These are phyloP conservation scores for Calycopis cecrops DNA, from an alignment of 1,140 invertebrate genomes.

Conservation along the genomic window DNA sequence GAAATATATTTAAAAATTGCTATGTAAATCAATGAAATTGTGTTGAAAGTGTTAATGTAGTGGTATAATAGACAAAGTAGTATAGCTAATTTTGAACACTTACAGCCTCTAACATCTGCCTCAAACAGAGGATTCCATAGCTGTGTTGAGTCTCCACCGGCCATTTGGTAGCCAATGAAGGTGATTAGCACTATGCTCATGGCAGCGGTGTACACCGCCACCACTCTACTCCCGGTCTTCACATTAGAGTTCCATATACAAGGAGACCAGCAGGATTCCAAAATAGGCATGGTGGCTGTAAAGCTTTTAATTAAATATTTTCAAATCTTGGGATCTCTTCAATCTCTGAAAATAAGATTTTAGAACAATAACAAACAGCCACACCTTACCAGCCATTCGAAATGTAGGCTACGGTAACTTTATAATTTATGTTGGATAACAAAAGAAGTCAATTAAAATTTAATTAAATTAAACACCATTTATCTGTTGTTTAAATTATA, in stretches of 20 bases:
- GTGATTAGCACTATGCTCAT: constrained; percentile 85
- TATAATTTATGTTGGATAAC: no score
- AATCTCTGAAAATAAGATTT: no score
- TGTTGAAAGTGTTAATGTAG: not conserved
- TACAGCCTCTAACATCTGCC: constrained; percentile 86
- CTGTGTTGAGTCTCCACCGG: constrained; percentile 89
- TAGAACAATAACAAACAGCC: no score
- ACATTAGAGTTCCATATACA: constrained; percentile 88
- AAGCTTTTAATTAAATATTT: no score
- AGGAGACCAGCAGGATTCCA: constrained; percentile 90
- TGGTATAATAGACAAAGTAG: not conserved
- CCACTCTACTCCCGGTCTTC: constrained; percentile 83
- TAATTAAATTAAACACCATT: no score
- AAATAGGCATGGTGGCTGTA: constrained; percentile 74
- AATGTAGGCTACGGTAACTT: no score
- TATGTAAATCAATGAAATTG: no score
- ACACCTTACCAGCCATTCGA: no score
- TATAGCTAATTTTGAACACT: constrained; percentile 60
- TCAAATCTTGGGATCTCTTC: no score
- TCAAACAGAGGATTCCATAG: constrained; percentile 92
- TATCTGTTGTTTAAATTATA: no score
- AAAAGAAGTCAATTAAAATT: no score
- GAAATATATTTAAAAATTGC: no score
- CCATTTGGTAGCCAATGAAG: constrained; percentile 83
- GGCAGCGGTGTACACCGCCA: constrained; percentile 86